Percentiles rank a stretch among this genome's conserved stretches.
Conservation (phyloP, 2,888 invertebrate genomes). For the Drosophila percnosoma region DNA sequence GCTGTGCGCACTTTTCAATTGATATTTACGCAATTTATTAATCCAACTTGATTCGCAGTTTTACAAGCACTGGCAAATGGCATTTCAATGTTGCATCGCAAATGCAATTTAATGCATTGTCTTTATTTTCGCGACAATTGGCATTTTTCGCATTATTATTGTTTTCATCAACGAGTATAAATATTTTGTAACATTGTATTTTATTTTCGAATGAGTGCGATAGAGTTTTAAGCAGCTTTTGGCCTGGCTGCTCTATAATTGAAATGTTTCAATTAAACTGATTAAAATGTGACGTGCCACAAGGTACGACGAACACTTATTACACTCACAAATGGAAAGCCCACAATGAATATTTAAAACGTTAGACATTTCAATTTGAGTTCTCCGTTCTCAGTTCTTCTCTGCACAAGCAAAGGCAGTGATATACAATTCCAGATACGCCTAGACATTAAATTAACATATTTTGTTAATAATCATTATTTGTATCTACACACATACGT, state of each 20-base stretch:
- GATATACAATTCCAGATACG: slow-evolving; percentile 49
- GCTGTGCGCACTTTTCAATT: slow-evolving; percentile 38
- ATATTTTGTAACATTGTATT: background rate
- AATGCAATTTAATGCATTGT: slow-evolving; percentile 48
- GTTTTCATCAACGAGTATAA: background rate
- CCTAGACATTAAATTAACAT: slow-evolving; percentile 78
- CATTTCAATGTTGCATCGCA: slow-evolving; percentile 69
- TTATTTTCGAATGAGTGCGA: background rate
- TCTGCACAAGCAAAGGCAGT: slow-evolving; percentile 1
- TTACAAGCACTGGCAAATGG: slow-evolving; percentile 66
- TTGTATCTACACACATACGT: slow-evolving; percentile 37
- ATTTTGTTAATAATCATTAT: slow-evolving; percentile 78
- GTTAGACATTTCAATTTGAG: slow-evolving; percentile 67
- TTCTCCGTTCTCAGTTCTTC: background rate
- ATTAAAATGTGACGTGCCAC: slow-evolving; percentile 43
- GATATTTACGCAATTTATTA: slow-evolving; percentile 51
- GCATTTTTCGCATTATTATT: slow-evolving; percentile 6
- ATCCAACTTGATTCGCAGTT: slow-evolving; percentile 57
- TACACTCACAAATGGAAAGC: slow-evolving; percentile 14
- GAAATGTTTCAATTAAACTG: slow-evolving; percentile 73
- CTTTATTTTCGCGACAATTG: slow-evolving; percentile 3
- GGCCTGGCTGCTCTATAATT: slow-evolving; percentile 36
- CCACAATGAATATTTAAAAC: slow-evolving; percentile 70
- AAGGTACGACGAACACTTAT: slow-evolving; percentile 11
- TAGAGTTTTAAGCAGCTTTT: slow-evolving; percentile 14